Evolutionary conservation across 2,113 vertebrate species (phyloP).

Genomic region (Ia io): DNA sequence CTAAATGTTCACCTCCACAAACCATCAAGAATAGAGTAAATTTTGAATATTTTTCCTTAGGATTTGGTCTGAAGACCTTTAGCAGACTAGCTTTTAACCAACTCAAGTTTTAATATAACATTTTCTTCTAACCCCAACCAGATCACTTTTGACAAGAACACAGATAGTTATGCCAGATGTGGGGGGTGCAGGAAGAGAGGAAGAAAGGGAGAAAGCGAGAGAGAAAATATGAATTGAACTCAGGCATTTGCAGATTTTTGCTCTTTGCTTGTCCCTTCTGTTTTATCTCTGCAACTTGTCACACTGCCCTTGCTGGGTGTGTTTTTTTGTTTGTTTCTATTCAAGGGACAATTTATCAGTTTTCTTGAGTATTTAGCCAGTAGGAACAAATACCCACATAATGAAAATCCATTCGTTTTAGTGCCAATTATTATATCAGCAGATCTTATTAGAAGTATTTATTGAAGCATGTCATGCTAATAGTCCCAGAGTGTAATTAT

Average conservation of each 20-base stretch:
- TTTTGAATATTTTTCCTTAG: conserved; percentile 27
- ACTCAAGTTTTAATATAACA: background rate
- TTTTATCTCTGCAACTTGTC: background rate
- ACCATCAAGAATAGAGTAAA: background rate
- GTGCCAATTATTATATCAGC: conserved; percentile 70
- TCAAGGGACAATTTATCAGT: conserved; percentile 46
- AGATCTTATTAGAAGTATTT: conserved; percentile 69
- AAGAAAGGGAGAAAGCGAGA: background rate
- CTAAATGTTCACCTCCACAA: background rate
- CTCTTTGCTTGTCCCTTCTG: background rate
- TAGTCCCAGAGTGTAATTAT: conserved; percentile 71
- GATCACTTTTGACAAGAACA: conserved; percentile 15
- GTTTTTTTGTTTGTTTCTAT: conserved; percentile 34
- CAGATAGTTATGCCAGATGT: background rate
- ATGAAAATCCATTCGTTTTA: conserved; percentile 52
- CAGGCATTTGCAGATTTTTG: background rate
- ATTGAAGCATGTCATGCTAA: conserved; percentile 68
- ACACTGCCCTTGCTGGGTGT: background rate
- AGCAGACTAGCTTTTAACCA: conserved; percentile 7
- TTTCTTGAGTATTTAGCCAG: conserved; percentile 7
- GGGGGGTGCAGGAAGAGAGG: rapidly evolving
- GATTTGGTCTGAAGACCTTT: background rate
- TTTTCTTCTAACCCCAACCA: conserved; percentile 18
- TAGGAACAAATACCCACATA: conserved; percentile 45
- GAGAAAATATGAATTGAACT: conserved; percentile 5